These are phyloP conservation scores for Erebia aethiops DNA, from an alignment of 2,888 invertebrate genomes.

Conservation along the genomic window DNA sequence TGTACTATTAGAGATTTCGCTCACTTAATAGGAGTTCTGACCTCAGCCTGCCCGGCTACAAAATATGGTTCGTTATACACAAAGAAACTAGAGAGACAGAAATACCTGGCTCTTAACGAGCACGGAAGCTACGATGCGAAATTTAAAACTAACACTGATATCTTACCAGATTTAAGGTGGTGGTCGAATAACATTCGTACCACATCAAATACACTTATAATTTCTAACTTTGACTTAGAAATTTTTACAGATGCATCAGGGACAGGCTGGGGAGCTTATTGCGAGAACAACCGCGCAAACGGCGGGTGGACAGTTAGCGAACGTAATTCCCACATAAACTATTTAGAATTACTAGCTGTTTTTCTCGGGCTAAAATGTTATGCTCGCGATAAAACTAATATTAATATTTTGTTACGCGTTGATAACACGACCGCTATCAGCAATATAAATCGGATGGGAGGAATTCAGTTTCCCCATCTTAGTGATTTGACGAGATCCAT, in stretches of 20 bases:
- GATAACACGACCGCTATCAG: conserved; percentile 41
- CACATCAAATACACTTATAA: not conserved
- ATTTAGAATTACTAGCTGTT: conserved; percentile 32
- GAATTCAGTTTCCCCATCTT: conserved; percentile 37
- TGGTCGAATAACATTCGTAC: conserved; percentile 6
- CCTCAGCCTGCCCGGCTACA: too few species aligned
- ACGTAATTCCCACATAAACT: conserved; percentile 33
- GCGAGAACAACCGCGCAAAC: conserved; percentile 25
- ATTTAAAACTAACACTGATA: too few species aligned
- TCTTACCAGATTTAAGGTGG: not conserved
- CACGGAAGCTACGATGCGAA: not conserved
- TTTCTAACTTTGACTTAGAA: conserved; percentile 15
- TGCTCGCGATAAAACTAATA: not conserved
- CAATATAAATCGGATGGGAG: conserved; percentile 37
- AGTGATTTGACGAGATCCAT: conserved; percentile 34
- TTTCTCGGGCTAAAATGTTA: conserved; percentile 15
- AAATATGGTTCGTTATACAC: too few species aligned
- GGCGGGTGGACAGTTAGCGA: conserved; percentile 35
- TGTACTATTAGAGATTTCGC: conserved; percentile 3
- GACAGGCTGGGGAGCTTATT: conserved; percentile 36
- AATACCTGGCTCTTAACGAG: conserved; percentile 19
- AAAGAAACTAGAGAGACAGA: conserved; percentile 21
- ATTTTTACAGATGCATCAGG: conserved; percentile 36
- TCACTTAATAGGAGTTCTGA: too few species aligned
- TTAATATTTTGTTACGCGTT: conserved; percentile 21